Evolutionary conservation across 1,140 invertebrate genomes (phyloP).

Genomic region (Drosophila carrolli): DNA sequence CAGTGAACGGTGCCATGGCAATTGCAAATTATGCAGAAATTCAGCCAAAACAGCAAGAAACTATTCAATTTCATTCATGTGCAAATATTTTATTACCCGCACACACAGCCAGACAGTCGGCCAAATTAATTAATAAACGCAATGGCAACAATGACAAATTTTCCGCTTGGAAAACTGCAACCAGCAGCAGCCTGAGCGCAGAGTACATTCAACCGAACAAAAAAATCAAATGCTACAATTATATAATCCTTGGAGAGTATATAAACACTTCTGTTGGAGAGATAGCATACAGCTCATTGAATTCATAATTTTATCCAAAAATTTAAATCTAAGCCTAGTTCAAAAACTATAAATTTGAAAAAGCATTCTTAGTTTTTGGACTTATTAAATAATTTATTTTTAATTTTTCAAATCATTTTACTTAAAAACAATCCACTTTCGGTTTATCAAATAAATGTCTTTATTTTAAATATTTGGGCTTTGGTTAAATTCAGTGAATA

Average conservation of each 20-base stretch:
- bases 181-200: constrained; percentile 35
- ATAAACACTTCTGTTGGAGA: neutral
- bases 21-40: constrained; percentile 75
- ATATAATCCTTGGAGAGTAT: constrained; percentile 39
- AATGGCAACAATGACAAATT: constrained; percentile 78
- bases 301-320: no score
- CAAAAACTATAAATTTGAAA: no score
- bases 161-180: constrained; percentile 75
- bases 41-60: constrained; percentile 65
- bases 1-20: constrained; percentile 63
- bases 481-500: no score
- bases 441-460: no score
- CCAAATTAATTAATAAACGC: constrained; percentile 82
- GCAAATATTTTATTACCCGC: constrained; percentile 78
- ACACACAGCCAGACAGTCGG: constrained; percentile 39
- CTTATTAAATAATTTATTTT: no score
- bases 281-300: neutral
- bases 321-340: no score
- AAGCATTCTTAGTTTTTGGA: no score
- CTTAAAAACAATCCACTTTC: no score
- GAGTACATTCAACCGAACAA: constrained; percentile 35
- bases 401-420: no score
- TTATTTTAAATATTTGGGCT: no score
- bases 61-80: constrained; percentile 80
- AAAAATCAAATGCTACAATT: constrained; percentile 28